Conservation (phyloP, 1,140 invertebrate species). For the Adelges cooleyi region DNA sequence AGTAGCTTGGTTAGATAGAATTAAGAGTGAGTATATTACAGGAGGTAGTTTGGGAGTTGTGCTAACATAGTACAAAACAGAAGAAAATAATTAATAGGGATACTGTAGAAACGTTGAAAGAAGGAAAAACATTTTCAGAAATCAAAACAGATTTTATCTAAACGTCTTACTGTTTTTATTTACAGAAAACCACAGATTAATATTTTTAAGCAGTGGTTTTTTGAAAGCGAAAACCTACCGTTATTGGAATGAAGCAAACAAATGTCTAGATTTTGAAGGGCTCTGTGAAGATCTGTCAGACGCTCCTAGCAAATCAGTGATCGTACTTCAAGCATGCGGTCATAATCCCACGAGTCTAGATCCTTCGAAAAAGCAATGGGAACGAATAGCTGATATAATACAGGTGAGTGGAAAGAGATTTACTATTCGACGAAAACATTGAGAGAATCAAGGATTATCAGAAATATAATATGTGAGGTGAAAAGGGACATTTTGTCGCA, state of each 20-base stretch:
- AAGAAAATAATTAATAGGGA: too few relatives aligned
- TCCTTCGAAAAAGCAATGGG: conserved; percentile 75
- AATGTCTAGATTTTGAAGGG: conserved; percentile 68
- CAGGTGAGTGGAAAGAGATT: conserved; percentile 43
- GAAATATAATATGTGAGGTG: too few relatives aligned
- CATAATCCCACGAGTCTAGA: conserved; percentile 97
- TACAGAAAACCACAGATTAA: conserved; percentile 77
- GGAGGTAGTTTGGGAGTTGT: too few relatives aligned
- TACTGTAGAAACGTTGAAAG: too few relatives aligned
- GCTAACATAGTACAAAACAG: too few relatives aligned
- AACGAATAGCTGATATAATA: conserved; percentile 64
- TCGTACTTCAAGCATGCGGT: conserved; percentile 90
- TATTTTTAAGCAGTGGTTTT: conserved; percentile 85
- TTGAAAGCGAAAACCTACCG: conserved; percentile 67
- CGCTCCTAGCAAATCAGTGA: conserved; percentile 75
- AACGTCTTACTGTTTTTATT: conserved; percentile 29
- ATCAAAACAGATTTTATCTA: background rate
- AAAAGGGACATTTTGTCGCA: too few relatives aligned
- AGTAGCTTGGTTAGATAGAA: too few relatives aligned
- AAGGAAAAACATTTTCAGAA: too few relatives aligned
- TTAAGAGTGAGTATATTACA: too few relatives aligned
- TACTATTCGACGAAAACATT: too few relatives aligned
- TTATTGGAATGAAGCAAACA: conserved; percentile 77
- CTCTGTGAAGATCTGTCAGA: conserved; percentile 65
- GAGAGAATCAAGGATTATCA: too few relatives aligned